A percentile compares a stretch with the other conserved stretches of the same genome.
Evolutionary conservation across 2,888 invertebrate species (phyloP).

Genomic region (Pristionchus mayeri): DNA sequence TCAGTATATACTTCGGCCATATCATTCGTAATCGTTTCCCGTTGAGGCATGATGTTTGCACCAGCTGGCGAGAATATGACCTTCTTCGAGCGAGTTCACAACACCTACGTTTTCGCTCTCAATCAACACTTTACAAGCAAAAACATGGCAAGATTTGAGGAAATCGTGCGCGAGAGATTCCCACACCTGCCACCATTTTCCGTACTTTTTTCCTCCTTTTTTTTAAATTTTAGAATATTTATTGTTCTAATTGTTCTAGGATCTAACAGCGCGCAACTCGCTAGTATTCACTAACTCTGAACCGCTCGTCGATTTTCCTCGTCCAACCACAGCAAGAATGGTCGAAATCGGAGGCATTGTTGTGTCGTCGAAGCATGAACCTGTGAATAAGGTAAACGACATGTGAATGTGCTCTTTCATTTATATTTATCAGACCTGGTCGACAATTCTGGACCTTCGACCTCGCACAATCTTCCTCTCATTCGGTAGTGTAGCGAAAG

Average conservation of each 20-base stretch:
- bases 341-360: slow-evolving; percentile 41
- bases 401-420: too few species aligned
- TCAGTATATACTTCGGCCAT: too few species aligned
- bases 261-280: slow-evolving; percentile 50
- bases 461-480: slow-evolving; percentile 21
- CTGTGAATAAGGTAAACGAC: slow-evolving; percentile 10
- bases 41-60: background rate
- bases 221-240: background rate
- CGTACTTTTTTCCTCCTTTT: too few species aligned
- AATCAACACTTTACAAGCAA: background rate
- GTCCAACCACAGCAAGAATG: background rate
- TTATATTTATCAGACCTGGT: slow-evolving; percentile 28
- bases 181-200: background rate
- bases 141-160: background rate
- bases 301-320: slow-evolving; percentile 22
- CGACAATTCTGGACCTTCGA: slow-evolving; percentile 2
- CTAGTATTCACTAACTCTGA: slow-evolving; percentile 29
- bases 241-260: slow-evolving; percentile 45
- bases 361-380: background rate
- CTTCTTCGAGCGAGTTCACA: background rate
- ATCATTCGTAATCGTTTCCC: background rate
- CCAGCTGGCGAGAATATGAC: background rate
- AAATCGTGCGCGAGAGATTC: background rate
- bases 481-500: slow-evolving; percentile 14
- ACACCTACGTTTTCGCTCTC: background rate